phyloP scores from a whole-genome alignment of 2,113 vertebrate genomes.

The Hippolais icterina region DNA sequence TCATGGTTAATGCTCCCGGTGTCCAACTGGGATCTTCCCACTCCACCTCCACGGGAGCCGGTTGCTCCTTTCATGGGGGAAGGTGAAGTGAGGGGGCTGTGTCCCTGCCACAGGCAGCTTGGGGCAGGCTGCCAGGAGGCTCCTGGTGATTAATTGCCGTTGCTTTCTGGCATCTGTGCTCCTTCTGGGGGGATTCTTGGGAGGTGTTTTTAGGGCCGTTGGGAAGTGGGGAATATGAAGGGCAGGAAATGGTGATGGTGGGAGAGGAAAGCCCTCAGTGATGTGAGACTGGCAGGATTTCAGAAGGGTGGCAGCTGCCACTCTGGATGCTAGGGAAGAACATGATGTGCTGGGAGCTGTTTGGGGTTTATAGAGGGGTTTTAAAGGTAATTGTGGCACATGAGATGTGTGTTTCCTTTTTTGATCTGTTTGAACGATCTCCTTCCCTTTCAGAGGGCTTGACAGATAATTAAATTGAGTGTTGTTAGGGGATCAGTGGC shows the following conservation, averaged over 20 bases:
- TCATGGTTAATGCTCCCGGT: background rate
- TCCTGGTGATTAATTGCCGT: background rate
- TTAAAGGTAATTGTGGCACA: background rate
- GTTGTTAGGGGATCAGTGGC: conserved; percentile 36
- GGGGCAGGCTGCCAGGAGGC: background rate
- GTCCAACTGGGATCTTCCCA: background rate
- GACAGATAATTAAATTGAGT: conserved; percentile 53
- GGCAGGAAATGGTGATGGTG: background rate
- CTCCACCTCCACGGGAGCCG: background rate
- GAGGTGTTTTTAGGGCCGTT: background rate
- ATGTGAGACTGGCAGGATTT: background rate
- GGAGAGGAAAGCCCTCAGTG: background rate
- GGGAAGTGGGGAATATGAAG: background rate
- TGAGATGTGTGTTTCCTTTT: background rate
- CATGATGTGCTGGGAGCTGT: background rate
- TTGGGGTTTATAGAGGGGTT: background rate
- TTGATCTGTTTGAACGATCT: background rate
- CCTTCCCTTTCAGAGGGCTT: conserved; percentile 11
- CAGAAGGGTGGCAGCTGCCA: background rate
- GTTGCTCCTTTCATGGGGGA: background rate
- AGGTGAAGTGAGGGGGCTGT: background rate
- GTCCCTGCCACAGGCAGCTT: background rate
- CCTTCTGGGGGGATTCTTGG: background rate
- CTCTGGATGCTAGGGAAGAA: background rate
- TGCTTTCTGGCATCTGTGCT: background rate